These are phyloP conservation scores for Callosobruchus maculatus DNA, from an alignment of 2,888 invertebrate species.

Conservation along the genomic window DNA sequence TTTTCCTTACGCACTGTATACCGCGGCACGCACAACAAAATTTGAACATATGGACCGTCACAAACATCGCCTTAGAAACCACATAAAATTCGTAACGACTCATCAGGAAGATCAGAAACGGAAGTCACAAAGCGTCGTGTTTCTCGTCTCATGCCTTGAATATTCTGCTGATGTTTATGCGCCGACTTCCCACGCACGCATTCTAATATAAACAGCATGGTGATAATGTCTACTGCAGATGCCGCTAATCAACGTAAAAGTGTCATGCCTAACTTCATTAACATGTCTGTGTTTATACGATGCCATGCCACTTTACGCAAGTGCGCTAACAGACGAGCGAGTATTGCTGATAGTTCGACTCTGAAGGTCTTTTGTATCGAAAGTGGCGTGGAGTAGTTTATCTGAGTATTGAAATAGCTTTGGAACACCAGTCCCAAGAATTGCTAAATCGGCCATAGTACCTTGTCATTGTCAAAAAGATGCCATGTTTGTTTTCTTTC, in stretches of 20 bases:
- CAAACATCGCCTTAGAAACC: background rate
- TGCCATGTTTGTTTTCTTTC: no score
- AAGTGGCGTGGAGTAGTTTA: no score
- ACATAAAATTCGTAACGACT: background rate
- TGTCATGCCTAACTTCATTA: conserved; percentile 3
- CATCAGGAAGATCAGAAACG: background rate
- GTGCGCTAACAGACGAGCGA: background rate
- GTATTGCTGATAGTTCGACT: background rate
- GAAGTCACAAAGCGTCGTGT: background rate
- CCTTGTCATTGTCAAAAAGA: no score
- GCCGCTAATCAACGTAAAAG: background rate
- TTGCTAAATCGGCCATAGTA: no score
- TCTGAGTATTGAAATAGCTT: no score
- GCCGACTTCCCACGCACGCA: background rate
- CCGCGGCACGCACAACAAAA: background rate
- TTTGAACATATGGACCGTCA: background rate
- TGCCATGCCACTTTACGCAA: background rate
- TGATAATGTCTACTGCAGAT: background rate
- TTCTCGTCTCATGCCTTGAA: background rate
- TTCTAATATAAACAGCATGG: background rate
- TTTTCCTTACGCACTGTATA: background rate
- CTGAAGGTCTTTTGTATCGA: no score
- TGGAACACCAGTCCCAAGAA: no score
- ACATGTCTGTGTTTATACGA: conserved; percentile 6
- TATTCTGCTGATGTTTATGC: background rate